Evolutionary conservation across 1,140 invertebrate species (phyloP).

Genomic region (Magallana ariakensis): DNA sequence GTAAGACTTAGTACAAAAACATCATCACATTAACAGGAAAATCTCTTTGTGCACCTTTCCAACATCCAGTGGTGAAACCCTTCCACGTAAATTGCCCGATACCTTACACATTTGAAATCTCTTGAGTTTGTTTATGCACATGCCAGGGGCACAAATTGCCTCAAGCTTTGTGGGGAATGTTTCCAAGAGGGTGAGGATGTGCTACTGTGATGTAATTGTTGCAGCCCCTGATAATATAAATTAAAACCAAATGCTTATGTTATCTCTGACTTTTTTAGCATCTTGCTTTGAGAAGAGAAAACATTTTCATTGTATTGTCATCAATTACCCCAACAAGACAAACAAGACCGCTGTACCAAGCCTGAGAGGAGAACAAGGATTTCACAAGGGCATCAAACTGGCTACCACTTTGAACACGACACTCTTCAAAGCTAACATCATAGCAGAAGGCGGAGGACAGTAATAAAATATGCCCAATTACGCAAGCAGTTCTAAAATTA

Average conservation of each 20-base stretch:
- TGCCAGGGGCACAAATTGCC: slow-evolving; percentile 25
- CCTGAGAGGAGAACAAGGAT: background rate
- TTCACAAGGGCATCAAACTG: background rate
- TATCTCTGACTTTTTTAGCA: background rate
- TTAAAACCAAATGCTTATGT: slow-evolving; percentile 14
- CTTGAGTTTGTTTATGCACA: slow-evolving; percentile 12
- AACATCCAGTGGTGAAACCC: too few relatives aligned
- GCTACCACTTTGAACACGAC: slow-evolving; percentile 1
- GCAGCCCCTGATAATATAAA: background rate
- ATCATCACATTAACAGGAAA: background rate
- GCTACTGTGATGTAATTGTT: slow-evolving; percentile 34
- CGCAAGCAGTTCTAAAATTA: background rate
- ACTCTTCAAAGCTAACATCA: background rate
- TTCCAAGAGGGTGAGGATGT: background rate
- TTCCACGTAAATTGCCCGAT: background rate
- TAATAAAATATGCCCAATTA: slow-evolving; percentile 17
- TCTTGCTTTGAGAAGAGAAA: background rate
- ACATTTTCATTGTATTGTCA: background rate
- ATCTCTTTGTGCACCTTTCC: background rate
- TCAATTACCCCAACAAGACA: background rate
- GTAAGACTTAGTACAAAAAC: background rate
- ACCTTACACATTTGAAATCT: slow-evolving; percentile 12
- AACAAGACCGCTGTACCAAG: background rate
- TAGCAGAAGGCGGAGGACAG: background rate
- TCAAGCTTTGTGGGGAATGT: background rate